phyloP scores from a whole-genome alignment of 2,113 vertebrate genomes.

The Craseonycteris thonglongyai region DNA sequence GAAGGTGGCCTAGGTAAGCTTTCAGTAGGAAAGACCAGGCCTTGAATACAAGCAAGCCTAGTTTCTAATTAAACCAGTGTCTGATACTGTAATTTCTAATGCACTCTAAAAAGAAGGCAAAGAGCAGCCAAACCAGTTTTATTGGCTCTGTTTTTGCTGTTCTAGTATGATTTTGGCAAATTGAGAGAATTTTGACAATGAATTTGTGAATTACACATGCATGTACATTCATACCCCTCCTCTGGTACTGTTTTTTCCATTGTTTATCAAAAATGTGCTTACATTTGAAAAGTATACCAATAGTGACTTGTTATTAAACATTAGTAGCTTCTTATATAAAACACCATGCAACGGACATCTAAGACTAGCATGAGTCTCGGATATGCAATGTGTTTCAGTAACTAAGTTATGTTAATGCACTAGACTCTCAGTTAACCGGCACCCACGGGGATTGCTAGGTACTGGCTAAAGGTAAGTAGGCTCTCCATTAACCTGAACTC shows the following conservation, averaged over 20 bases:
- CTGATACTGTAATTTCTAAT: conserved; percentile 52
- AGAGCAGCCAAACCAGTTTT: neutral
- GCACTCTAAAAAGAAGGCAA: conserved; percentile 6
- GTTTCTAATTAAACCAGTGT: conserved; percentile 47
- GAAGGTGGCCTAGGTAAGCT: conserved; percentile 29
- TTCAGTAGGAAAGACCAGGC: conserved; percentile 36
- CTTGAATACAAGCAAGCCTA: conserved; percentile 5
- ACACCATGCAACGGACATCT: neutral
- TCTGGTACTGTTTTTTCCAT: neutral
- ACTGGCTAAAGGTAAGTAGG: too few relatives aligned
- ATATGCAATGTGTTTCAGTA: neutral
- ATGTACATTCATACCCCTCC: neutral
- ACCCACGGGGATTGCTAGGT: too few relatives aligned
- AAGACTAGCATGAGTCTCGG: neutral
- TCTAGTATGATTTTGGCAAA: conserved; percentile 18
- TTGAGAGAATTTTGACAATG: conserved; percentile 18
- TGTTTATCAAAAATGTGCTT: conserved; percentile 30
- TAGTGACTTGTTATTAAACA: conserved; percentile 25
- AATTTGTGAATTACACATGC: neutral
- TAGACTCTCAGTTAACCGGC: too few relatives aligned
- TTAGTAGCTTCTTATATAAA: neutral
- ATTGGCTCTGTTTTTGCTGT: conserved; percentile 14
- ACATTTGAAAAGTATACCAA: conserved; percentile 27
- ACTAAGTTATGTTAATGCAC: conserved; percentile 32
- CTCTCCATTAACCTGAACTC: too few relatives aligned